phyloP scores from a whole-genome alignment of 1,140 invertebrate genomes.

The Drosophila watanabei region DNA sequence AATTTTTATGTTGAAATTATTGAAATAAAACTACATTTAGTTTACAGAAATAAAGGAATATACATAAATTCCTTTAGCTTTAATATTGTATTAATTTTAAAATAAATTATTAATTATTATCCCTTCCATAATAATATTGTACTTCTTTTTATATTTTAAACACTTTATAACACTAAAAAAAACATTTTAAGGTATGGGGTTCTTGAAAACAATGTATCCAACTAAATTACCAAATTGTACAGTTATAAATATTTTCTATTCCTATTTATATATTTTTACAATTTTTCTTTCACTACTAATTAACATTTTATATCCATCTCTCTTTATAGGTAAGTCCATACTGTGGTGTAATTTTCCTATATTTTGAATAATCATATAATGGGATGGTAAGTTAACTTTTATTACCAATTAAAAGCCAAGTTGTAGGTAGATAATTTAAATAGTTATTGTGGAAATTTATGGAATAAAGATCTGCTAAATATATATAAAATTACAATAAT shows the following conservation, averaged over 20 bases:
- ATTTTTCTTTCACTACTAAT: neutral
- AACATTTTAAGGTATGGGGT: too few species aligned
- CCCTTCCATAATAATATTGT: neutral
- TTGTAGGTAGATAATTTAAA: neutral
- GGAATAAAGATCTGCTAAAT: neutral
- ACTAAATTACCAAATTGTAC: too few species aligned
- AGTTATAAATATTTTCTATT: too few species aligned
- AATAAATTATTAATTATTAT: neutral
- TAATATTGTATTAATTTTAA: too few species aligned
- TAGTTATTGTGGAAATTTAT: neutral
- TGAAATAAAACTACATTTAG: neutral
- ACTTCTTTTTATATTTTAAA: too few species aligned
- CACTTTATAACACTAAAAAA: too few species aligned
- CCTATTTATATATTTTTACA: neutral
- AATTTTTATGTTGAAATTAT: neutral
- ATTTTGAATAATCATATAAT: neutral
- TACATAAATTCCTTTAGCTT: neutral
- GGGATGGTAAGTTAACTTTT: slow-evolving; percentile 18
- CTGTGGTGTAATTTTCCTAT: neutral
- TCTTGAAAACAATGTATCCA: too few species aligned
- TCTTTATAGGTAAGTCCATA: slow-evolving; percentile 68
- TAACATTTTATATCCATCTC: neutral
- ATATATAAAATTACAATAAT: neutral
- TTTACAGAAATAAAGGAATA: neutral
- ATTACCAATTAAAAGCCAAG: neutral